A percentile compares a stretch with the other conserved stretches of the same genome.
phyloP scores from a whole-genome alignment of 2,888 invertebrate genomes.

The Icerya purchasi region DNA sequence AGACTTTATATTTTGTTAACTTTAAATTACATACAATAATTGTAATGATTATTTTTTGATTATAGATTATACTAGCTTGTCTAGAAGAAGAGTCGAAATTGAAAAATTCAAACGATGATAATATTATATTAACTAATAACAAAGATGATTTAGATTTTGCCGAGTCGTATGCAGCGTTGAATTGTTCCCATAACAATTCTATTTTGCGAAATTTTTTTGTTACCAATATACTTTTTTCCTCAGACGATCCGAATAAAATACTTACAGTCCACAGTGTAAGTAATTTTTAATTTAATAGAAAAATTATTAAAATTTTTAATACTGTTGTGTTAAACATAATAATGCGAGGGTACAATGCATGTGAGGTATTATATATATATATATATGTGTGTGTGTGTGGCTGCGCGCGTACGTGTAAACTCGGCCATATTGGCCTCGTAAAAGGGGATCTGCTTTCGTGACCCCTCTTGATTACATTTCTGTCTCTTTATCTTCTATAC shows the following conservation, averaged over 20 bases:
- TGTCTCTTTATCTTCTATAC: no score
- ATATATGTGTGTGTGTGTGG: no score
- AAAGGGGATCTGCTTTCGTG: no score
- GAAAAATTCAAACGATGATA: not conserved
- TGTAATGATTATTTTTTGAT: not conserved
- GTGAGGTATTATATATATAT: no score
- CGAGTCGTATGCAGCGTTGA: not conserved
- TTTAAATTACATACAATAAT: no score
- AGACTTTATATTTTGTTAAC: no score
- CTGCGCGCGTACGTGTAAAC: no score
- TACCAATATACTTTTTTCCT: not conserved
- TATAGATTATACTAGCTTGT: not conserved
- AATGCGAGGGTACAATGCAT: no score
- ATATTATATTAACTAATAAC: not conserved
- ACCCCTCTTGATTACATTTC: no score
- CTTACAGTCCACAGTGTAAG: not conserved
- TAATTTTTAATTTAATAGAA: not conserved
- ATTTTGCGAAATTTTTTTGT: not conserved
- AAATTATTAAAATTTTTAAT: no score
- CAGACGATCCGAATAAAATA: not conserved
- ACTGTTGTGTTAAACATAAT: no score
- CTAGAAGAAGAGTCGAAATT: not conserved
- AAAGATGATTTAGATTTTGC: not conserved
- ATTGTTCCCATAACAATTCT: not conserved
- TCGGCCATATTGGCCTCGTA: no score